Evolutionary conservation across 2,113 vertebrate species (phyloP).

Genomic region (Agapornis roseicollis): DNA sequence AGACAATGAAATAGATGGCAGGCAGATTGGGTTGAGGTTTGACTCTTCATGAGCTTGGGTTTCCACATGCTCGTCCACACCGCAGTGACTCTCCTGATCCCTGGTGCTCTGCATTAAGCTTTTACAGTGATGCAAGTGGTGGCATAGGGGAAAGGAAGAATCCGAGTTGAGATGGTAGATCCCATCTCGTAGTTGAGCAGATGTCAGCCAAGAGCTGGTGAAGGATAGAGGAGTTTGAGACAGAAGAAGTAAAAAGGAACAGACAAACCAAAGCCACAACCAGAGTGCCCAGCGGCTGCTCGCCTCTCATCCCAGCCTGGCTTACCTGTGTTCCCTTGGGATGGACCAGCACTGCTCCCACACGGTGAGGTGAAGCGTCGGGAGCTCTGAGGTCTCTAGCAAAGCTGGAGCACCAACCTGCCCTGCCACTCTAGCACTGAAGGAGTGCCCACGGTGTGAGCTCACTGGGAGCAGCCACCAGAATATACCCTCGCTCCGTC

Average conservation of each 20-base stretch:
- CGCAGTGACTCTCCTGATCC: background rate
- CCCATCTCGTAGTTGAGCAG: background rate
- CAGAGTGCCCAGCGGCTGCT: background rate
- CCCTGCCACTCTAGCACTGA: background rate
- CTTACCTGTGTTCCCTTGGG: conserved; percentile 39
- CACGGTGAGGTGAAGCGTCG: fast-evolving
- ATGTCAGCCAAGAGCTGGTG: background rate
- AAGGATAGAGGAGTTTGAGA: background rate
- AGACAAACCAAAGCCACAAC: background rate
- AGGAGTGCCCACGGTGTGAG: conserved; percentile 26
- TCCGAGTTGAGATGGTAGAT: background rate
- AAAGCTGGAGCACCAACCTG: conserved; percentile 21
- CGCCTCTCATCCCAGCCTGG: background rate
- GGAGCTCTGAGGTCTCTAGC: conserved; percentile 5
- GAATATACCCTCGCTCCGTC: background rate
- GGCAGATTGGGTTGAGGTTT: background rate
- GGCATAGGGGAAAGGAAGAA: background rate
- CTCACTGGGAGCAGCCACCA: background rate
- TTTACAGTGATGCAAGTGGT: background rate
- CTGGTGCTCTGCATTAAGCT: fast-evolving
- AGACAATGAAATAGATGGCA: background rate
- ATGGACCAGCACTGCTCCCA: background rate
- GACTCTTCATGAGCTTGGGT: background rate
- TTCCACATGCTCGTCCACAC: background rate
- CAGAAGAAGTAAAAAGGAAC: background rate